A percentile compares a stretch with the other conserved stretches of the same genome.
Evolutionary conservation across 2,797 vertebrate species (phyloP).

Genomic region (Amazona finschi): DNA sequence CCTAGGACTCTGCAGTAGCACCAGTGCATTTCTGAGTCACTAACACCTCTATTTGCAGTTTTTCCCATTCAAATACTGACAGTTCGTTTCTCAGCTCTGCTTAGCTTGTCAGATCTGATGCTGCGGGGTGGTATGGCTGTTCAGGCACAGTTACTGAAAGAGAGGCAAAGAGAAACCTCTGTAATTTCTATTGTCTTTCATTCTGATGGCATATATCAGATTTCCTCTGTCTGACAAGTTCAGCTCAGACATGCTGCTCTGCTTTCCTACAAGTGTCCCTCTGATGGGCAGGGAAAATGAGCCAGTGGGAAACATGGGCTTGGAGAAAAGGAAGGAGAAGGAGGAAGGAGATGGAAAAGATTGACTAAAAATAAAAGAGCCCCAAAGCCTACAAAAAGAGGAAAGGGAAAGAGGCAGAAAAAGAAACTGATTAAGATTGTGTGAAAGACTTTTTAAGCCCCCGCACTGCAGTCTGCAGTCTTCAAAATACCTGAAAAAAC

Average conservation of each 20-base stretch:
- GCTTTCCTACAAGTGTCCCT: background rate
- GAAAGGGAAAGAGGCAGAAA: background rate
- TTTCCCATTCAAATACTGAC: slow-evolving; percentile 8
- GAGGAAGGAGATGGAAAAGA: background rate
- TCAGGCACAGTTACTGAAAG: slow-evolving; percentile 29
- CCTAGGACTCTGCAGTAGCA: background rate
- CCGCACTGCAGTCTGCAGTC: background rate
- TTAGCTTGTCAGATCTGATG: slow-evolving; percentile 49
- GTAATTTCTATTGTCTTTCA: slow-evolving; percentile 62
- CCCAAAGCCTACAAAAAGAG: background rate
- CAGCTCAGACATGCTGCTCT: background rate
- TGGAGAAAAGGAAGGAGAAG: background rate
- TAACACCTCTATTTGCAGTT: background rate
- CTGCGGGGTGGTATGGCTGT: background rate
- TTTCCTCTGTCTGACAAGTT: slow-evolving; percentile 59
- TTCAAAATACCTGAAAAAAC: slow-evolving; percentile 4
- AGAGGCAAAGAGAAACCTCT: background rate
- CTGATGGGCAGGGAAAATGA: slow-evolving; percentile 25
- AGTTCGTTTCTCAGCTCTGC: slow-evolving; percentile 29
- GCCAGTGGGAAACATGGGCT: background rate
- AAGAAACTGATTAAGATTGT: background rate
- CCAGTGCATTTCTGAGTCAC: background rate
- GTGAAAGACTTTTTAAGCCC: background rate
- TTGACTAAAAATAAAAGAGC: background rate
- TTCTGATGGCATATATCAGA: slow-evolving; percentile 58